A percentile compares a stretch with the other conserved stretches of the same genome.
Conservation (phyloP, 1,140 invertebrate species). For the Cherax quadricarinatus region DNA sequence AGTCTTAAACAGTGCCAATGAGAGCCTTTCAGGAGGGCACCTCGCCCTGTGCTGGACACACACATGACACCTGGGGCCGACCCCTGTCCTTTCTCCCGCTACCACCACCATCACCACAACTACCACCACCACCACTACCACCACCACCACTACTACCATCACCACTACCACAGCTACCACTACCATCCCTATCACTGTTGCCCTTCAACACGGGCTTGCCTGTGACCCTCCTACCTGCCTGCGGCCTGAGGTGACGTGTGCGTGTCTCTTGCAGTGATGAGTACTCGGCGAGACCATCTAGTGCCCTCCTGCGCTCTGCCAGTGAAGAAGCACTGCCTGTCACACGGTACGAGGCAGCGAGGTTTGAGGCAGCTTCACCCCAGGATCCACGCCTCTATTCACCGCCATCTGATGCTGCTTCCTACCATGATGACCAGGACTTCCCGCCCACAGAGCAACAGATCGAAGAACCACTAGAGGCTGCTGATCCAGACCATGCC, state of each 20-base stretch:
- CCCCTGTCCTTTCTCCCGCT: constrained; percentile 60
- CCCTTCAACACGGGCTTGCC: constrained; percentile 50
- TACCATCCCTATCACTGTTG: constrained; percentile 60
- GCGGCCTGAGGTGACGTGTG: constrained; percentile 68
- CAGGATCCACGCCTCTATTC: constrained; percentile 60
- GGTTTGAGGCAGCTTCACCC: constrained; percentile 64
- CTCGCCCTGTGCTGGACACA: constrained; percentile 49
- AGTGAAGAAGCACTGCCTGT: constrained; percentile 89
- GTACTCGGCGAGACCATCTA: constrained; percentile 66
- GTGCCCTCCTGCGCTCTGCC: constrained; percentile 84
- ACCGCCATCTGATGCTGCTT: constrained; percentile 62
- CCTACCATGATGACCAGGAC: constrained; percentile 68
- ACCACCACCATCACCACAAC: constrained; percentile 48
- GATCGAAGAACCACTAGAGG: constrained; percentile 36
- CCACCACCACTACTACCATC: constrained; percentile 60
- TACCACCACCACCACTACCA: constrained; percentile 49
- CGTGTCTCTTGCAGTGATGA: constrained; percentile 73
- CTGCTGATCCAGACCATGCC: constrained; percentile 47
- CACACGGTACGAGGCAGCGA: constrained; percentile 74
- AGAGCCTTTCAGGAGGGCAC: constrained; percentile 64
- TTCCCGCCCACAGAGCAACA: constrained; percentile 71
- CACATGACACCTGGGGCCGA: constrained; percentile 56
- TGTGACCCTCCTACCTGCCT: constrained; percentile 57
- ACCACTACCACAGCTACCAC: constrained; percentile 59
- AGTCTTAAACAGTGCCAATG: constrained; percentile 56